phyloP scores from a whole-genome alignment of 2,113 vertebrate genomes.

The Lampris megalopsis region DNA sequence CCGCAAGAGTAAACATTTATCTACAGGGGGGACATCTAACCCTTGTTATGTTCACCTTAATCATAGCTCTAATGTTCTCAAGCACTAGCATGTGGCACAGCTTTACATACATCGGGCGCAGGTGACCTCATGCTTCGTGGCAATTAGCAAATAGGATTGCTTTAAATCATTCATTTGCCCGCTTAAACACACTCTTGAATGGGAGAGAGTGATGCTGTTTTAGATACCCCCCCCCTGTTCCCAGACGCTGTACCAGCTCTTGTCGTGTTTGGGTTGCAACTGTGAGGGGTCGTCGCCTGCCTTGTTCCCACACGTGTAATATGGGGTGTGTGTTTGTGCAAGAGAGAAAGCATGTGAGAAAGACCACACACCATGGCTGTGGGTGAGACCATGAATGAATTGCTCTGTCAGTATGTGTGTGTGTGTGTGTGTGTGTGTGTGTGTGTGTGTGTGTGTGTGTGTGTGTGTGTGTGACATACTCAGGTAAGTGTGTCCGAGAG shows the following conservation, averaged over 20 bases:
- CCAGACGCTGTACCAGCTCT: slow-evolving; percentile 70
- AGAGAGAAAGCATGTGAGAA: slow-evolving; percentile 5
- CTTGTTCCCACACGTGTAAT: slow-evolving; percentile 77
- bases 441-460: no score
- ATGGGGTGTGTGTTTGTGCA: slow-evolving; percentile 36
- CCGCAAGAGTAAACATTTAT: neutral
- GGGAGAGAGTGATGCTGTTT: slow-evolving; percentile 32
- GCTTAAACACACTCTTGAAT: slow-evolving; percentile 50
- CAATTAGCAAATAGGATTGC: no score
- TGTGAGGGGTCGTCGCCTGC: slow-evolving; percentile 77
- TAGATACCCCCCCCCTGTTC: slow-evolving; percentile 45
- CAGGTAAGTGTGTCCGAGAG: slow-evolving; percentile 22
- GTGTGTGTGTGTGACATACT: no score
- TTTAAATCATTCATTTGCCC: slow-evolving; percentile 43
- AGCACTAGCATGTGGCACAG: neutral
- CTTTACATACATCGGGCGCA: slow-evolving; percentile 17
- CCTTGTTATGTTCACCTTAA: slow-evolving; percentile 23
- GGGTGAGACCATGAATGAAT: slow-evolving; percentile 66
- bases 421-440: slow-evolving; percentile 34
- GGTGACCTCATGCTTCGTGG: slow-evolving; percentile 39
- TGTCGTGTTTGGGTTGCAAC: slow-evolving; percentile 78
- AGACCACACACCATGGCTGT: slow-evolving; percentile 31
- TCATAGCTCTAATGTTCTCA: neutral
- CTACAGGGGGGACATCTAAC: neutral
- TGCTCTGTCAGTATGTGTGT: no score